Evolutionary conservation across 2,113 vertebrate genomes (phyloP).

Genomic region (Ammodytes marinus): DNA sequence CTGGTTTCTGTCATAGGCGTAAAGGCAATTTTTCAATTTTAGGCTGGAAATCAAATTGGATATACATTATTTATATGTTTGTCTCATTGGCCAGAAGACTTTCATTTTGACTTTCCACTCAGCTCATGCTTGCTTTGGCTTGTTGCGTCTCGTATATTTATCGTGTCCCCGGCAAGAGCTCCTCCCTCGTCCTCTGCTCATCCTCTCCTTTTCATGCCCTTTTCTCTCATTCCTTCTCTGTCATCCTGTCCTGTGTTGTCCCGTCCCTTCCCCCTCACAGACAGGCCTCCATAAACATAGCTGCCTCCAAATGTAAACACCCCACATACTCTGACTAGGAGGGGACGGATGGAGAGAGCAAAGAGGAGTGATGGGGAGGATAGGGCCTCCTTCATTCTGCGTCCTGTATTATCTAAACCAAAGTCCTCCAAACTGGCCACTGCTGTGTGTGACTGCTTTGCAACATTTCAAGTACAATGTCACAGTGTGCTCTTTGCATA

Average conservation of each 20-base stretch:
- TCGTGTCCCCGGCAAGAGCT: conserved; percentile 1
- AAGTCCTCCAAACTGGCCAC: conserved; percentile 3
- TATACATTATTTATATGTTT: not conserved
- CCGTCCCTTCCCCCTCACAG: conserved; percentile 58
- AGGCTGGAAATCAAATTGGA: not conserved
- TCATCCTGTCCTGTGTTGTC: conserved; percentile 39
- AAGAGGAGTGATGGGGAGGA: conserved; percentile 25
- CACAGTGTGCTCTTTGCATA: not conserved
- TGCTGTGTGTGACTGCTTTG: not conserved
- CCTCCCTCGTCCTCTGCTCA: conserved; percentile 43
- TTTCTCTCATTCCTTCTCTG: conserved; percentile 30
- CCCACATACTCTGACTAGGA: conserved; percentile 27
- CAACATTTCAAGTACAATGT: conserved; percentile 2
- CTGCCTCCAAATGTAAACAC: conserved; percentile 71
- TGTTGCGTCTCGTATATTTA: not conserved
- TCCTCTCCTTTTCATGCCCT: conserved; percentile 46
- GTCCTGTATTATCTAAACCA: conserved; percentile 18
- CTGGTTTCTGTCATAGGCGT: not conserved
- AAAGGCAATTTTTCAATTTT: not conserved
- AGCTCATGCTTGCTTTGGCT: not conserved
- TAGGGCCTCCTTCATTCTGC: not conserved
- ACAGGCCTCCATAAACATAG: conserved; percentile 67
- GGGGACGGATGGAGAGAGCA: conserved; percentile 20
- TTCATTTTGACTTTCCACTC: conserved; percentile 9
- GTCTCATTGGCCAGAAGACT: not conserved